Base-by-base conservation (phyloP, 2,888 invertebrate species). In the Lasioglossum morio region DNA sequence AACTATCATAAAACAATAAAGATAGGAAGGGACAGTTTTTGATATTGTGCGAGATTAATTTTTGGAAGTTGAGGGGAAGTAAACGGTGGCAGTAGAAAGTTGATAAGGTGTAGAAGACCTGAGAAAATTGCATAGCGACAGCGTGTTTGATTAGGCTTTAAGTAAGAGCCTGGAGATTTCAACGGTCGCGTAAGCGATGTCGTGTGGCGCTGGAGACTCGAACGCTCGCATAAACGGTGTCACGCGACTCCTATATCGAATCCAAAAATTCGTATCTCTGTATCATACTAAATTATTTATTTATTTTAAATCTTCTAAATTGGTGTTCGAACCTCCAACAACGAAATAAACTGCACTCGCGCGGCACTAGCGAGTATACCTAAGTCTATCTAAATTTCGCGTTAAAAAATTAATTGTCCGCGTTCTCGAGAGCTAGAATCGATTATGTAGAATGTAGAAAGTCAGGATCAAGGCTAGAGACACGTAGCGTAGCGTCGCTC, bases 381-480 rank as follows among this genome's bases (percentile, higher is more conserved):
- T n/a, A n/a, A n/a, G n/a, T n/a, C n/a, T 2, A 53, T n/a, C 8
- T 53, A 1, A 53, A 53, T 53, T 53, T 27, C 27, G 14, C 60
- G 27, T 30, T 63, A 63, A 14, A 63, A 30, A 30, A 14, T 63
- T 5, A 1, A 30, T 16, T 16, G 14, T 3, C 10, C 19, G 8
- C 8, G 30, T 10, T n/a, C 69, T 57, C 30, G 8, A 3, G 37
- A 4, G 19, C 4, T n/a, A 7, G n/a, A 12, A 5, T 23, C 40
- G 53, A 46, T 80, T 30, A 48, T 19, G 37, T 69, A 53, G 69
- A 84, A 48, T n/a, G 37, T 60, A 53, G 69, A 84, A 70, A 77
- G 85, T 85, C 34, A 48, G 48, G 73, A 73, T 78, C 74, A 79
- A 75, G 83, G 79, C 84, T 81, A 48, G 14, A 77, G 40, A 40